These are phyloP conservation scores for Apostichopus parvimensis DNA, from an alignment of 35 echinoderm and acorn worm genomes.

Conservation along the genomic window DNA sequence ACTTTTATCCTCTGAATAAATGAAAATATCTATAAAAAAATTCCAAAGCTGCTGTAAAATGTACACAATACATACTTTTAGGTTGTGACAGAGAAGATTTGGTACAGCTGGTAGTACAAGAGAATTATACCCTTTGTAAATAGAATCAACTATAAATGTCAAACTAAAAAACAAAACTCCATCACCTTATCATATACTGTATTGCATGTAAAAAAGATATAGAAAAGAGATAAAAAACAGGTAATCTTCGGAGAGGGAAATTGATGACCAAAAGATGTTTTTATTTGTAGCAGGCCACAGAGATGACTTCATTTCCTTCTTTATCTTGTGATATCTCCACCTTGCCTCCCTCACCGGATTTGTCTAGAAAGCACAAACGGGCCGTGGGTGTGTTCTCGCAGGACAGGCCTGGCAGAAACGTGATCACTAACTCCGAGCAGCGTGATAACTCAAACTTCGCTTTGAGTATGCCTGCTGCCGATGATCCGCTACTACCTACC, in stretches of 20 bases:
- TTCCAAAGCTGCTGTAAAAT: too few species aligned
- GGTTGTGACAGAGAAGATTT: too few species aligned
- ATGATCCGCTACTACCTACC: background rate
- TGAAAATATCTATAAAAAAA: too few species aligned
- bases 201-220: background rate
- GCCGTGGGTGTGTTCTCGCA: background rate
- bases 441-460: slow-evolving; percentile 27
- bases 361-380: slow-evolving; percentile 17
- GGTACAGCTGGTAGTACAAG: too few species aligned
- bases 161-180: background rate
- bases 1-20: too few species aligned
- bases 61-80: too few species aligned
- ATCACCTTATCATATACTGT: background rate
- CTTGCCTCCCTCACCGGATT: background rate
- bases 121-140: too few species aligned
- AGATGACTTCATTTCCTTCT: background rate
- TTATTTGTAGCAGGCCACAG: background rate
- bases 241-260: background rate
- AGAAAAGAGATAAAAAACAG: too few species aligned
- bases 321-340: background rate
- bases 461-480: slow-evolving; percentile 21
- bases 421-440: slow-evolving; percentile 5
- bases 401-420: slow-evolving; percentile 17
- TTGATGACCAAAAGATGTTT: background rate
- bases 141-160: too few species aligned